These are phyloP conservation scores for Oceanites oceanicus DNA, from an alignment of 2,113 vertebrate genomes.

Conservation along the genomic window DNA sequence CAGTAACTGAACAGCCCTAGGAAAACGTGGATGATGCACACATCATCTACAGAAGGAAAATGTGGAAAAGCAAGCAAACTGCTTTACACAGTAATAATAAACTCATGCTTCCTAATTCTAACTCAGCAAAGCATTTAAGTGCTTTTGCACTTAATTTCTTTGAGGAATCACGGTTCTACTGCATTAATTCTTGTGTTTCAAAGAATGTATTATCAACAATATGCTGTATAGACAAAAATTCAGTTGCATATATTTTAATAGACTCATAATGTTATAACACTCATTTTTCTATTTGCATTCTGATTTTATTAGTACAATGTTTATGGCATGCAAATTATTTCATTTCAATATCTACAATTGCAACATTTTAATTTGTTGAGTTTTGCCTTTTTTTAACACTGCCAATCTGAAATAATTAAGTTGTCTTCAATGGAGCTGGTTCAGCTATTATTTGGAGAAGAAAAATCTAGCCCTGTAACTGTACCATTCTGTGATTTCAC, in stretches of 20 bases:
- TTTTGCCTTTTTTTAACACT: neutral
- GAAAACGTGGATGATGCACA: neutral
- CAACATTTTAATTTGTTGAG: neutral
- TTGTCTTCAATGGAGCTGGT: neutral
- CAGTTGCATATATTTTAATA: neutral
- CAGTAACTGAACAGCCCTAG: neutral
- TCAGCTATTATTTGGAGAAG: neutral
- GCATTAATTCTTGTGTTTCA: neutral
- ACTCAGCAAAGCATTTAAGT: neutral
- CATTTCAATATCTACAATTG: neutral
- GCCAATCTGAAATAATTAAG: neutral
- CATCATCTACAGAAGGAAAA: neutral
- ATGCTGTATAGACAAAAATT: neutral
- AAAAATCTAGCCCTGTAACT: neutral
- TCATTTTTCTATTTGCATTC: neutral
- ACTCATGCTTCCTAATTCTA: neutral
- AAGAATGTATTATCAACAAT: neutral
- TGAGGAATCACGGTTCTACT: neutral
- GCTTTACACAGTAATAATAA: neutral
- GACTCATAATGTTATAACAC: rapidly evolving
- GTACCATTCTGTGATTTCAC: neutral
- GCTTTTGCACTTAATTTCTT: neutral
- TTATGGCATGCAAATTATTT: neutral
- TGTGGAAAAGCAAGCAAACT: neutral
- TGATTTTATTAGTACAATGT: neutral